These are phyloP conservation scores for Drosophila cracens DNA, from an alignment of 2,888 invertebrate species.

Conservation along the genomic window DNA sequence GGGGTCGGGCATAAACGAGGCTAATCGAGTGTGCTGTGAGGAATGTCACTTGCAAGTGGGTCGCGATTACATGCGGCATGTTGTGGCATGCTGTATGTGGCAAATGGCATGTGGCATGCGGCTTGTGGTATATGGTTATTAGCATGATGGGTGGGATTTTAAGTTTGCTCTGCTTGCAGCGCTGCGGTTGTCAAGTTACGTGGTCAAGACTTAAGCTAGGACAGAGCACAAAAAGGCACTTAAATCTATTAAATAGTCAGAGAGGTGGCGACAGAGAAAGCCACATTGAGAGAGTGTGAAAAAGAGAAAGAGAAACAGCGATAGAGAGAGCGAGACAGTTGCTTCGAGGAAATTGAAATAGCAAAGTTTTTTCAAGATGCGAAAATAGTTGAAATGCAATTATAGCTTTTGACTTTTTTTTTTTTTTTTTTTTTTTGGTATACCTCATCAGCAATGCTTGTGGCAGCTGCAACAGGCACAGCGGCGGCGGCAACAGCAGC, in stretches of 20 bases:
- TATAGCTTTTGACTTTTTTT: constrained; percentile 7
- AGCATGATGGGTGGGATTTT: constrained; percentile 11
- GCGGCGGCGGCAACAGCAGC: constrained; percentile 9
- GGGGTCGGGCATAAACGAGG: constrained; percentile 10
- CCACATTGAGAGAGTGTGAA: not conserved
- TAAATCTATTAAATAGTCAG: not conserved
- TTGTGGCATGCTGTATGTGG: constrained; percentile 8
- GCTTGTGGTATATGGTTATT: not conserved
- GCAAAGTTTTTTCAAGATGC: constrained; percentile 8
- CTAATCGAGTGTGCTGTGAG: constrained; percentile 36
- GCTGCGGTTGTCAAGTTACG: constrained; percentile 26
- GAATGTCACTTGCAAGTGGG: constrained; percentile 34
- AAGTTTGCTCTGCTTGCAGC: constrained; percentile 10
- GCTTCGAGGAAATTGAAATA: constrained; percentile 10
- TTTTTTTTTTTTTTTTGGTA: constrained; percentile 24
- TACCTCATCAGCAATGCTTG: constrained; percentile 58
- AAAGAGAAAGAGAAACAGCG: not conserved
- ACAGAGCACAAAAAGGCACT: constrained; percentile 17
- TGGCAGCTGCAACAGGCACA: constrained; percentile 26
- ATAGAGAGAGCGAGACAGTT: not conserved
- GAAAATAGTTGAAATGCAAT: constrained; percentile 15
- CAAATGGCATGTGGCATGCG: not conserved
- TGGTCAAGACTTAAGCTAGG: constrained; percentile 44
- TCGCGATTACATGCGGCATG: constrained; percentile 6
- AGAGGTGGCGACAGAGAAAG: constrained; percentile 1